Percentiles rank a stretch among this genome's conserved stretches.
Conservation (phyloP, 2,888 invertebrate species). For the Cacoxenus indagator region DNA sequence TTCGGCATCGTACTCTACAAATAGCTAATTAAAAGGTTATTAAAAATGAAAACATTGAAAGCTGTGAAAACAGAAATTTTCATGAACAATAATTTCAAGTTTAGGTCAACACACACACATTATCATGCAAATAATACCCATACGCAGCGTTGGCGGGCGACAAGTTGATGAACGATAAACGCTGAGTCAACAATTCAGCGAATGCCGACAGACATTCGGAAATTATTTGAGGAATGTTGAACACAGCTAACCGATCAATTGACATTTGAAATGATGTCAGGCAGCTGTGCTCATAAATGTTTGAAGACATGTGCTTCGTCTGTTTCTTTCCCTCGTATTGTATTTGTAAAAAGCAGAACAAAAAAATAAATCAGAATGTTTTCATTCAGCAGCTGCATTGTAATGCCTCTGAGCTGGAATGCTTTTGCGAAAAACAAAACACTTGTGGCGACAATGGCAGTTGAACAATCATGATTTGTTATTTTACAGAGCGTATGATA, state of each 20-base stretch:
- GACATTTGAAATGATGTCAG: neutral
- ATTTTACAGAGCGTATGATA: neutral
- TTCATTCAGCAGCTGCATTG: neutral
- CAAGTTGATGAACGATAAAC: neutral
- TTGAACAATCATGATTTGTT: neutral
- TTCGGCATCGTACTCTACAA: neutral
- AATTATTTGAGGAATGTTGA: neutral
- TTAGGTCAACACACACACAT: neutral
- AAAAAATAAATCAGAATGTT: neutral
- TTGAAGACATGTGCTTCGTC: neutral
- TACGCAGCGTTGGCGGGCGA: slow-evolving; percentile 2
- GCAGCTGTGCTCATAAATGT: neutral
- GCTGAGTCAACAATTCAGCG: neutral
- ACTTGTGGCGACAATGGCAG: neutral
- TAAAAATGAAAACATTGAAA: neutral
- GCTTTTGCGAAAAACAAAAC: neutral
- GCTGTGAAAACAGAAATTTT: neutral
- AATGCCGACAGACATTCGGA: neutral
- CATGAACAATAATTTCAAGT: neutral
- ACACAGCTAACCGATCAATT: neutral
- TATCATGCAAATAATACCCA: neutral
- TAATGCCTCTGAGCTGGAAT: neutral
- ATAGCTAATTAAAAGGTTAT: neutral
- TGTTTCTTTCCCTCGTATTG: too few relatives aligned
- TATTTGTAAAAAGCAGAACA: neutral